phyloP scores from a whole-genome alignment of 2,113 vertebrate genomes.

The Choloepus hoffmanni region DNA sequence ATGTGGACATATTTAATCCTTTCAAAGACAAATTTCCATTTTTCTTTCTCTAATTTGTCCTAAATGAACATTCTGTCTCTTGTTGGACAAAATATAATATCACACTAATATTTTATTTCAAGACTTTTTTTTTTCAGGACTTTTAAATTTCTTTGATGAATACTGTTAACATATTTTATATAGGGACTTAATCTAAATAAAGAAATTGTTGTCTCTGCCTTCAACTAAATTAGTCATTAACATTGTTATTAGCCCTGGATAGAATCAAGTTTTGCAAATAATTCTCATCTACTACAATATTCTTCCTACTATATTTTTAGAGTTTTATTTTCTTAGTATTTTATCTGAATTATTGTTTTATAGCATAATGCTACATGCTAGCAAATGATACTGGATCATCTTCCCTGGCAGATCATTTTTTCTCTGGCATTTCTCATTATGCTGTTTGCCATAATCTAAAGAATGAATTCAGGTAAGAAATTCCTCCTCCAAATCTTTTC shows the following conservation, averaged over 20 bases:
- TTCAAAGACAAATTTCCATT: constrained; percentile 68
- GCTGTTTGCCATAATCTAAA: constrained; percentile 74
- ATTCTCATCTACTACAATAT: constrained; percentile 71
- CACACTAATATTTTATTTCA: constrained; percentile 79
- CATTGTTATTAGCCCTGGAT: constrained; percentile 80
- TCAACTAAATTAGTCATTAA: constrained; percentile 82
- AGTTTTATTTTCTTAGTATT: constrained; percentile 74
- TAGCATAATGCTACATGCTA: constrained; percentile 42
- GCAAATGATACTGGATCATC: constrained; percentile 65
- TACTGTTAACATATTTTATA: constrained; percentile 81
- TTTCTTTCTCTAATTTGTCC: constrained; percentile 60
- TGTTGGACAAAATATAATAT: constrained; percentile 53
- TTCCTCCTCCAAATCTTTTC: constrained; percentile 72
- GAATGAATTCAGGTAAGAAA: constrained; percentile 74
- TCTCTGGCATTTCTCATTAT: constrained; percentile 67
- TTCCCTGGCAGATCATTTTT: constrained; percentile 71
- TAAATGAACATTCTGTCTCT: constrained; percentile 59
- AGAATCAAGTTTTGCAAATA: constrained; percentile 76
- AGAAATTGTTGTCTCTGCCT: constrained; percentile 76
- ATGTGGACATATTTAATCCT: constrained; percentile 69
- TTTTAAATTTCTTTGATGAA: constrained; percentile 76
- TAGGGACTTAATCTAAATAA: constrained; percentile 80
- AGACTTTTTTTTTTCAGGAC: constrained; percentile 59
- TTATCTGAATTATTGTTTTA: constrained; percentile 71
- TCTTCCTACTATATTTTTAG: constrained; percentile 78